These are phyloP conservation scores for Melanotaenia maccullochi DNA, from an alignment of 2,797 vertebrate species.

Conservation along the genomic window DNA sequence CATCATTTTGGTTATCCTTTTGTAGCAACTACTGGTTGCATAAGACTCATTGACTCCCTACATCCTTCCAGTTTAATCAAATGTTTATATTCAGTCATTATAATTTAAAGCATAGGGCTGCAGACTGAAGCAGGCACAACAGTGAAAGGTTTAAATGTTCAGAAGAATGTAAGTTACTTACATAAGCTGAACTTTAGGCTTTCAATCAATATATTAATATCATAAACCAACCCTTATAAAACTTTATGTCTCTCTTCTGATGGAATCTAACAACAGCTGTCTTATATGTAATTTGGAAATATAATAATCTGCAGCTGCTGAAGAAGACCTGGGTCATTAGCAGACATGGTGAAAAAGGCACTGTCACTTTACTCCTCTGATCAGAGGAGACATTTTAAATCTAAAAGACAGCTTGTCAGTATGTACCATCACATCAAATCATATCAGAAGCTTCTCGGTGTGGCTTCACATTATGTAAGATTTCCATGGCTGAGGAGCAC, in stretches of 20 bases:
- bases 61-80: not conserved
- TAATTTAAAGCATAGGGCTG: not conserved
- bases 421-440: slow-evolving; percentile 57
- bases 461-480: slow-evolving; percentile 37
- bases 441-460: slow-evolving; percentile 23
- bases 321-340: slow-evolving; percentile 31
- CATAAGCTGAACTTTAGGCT: not conserved
- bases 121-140: not conserved
- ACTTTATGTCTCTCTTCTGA: not conserved
- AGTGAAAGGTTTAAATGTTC: not conserved
- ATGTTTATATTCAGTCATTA: not conserved
- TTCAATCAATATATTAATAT: not conserved
- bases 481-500: slow-evolving; percentile 41
- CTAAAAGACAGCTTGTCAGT: slow-evolving; percentile 55
- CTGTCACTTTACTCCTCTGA: slow-evolving; percentile 30
- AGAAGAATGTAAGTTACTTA: not conserved
- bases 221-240: not conserved
- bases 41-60: not conserved
- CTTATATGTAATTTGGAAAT: slow-evolving; percentile 12
- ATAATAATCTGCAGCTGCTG: slow-evolving; percentile 13
- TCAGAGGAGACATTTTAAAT: slow-evolving; percentile 39
- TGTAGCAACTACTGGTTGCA: not conserved
- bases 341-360: slow-evolving; percentile 9
- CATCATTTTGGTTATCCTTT: too few relatives aligned
- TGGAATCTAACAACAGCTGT: slow-evolving; percentile 15